Evolutionary conservation across 2,888 invertebrate species (phyloP), one percentile per base, ranked within the genome.

Genomic region (Xylocampa areola): DNA sequence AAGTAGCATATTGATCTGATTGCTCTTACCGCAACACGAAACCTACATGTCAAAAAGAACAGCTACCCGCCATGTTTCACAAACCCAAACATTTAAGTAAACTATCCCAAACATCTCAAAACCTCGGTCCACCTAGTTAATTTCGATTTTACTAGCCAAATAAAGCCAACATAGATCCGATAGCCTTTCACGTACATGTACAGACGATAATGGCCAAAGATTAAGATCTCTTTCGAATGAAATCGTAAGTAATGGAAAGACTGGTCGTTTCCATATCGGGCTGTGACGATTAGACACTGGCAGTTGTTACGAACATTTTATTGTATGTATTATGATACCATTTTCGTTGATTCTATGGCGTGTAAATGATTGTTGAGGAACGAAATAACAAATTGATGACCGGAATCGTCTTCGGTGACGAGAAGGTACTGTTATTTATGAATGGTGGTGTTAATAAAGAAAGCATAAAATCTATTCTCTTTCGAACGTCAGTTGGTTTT

Each of bases 201-300:
- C 82, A 81, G 84, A 88, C 87, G 90, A 90, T 90, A 91, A 90
- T 90, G 83, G 88, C 67, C 77, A 76, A 54, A 86, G 91, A 92
- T 92, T 86, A 84, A 77, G 82, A 92, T 92, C 92, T 82, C 84
- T 88, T 83, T 82, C 76, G 74, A 91, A 90, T 84, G 91, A 92
- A 92, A 92, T 87, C 84, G 90, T 85, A 90, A 91, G 90, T 89
- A 83, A 82, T 77, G 68, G 76, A 72, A 79, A 74, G 75, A 76
- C 79, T 76, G 74, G 77, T 61, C 68, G 70, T 73, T 70, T 65
- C 86, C 83, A 80, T 88, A 85, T 86, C 77, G 47, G 82, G 84
- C 51, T 58, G 70, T 76, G 72, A 79, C 73, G 79, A 81, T 84
- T 79, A 77, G 73, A 63, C 66, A 59, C 58, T 54, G 61, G 64